Evolutionary conservation across 2,113 vertebrate genomes (phyloP).

Genomic region (Pomatostomus ruficeps): DNA sequence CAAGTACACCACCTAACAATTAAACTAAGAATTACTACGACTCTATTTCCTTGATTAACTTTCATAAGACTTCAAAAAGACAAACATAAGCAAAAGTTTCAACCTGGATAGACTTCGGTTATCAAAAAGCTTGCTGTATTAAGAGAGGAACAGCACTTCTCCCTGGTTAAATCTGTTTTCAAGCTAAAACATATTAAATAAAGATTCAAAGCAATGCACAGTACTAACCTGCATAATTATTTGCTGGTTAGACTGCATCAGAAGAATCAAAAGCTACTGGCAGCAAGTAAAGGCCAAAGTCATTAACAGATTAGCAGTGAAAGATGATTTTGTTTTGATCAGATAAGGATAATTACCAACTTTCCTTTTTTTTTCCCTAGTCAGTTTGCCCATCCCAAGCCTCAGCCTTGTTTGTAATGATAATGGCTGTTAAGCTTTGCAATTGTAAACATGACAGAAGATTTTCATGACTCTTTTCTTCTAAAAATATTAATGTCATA

Average conservation of each 20-base stretch:
- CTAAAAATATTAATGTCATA: not conserved
- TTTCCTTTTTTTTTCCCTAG: not conserved
- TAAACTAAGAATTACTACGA: not conserved
- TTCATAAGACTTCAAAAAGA: not conserved
- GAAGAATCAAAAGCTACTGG: not conserved
- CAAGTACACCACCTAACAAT: not conserved
- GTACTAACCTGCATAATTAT: not conserved
- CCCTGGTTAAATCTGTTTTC: not conserved
- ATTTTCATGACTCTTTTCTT: not conserved
- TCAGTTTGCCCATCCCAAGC: not conserved
- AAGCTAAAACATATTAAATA: not conserved
- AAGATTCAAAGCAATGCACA: not conserved
- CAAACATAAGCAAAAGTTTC: not conserved
- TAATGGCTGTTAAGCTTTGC: not conserved
- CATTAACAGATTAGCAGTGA: not conserved
- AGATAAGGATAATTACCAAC: not conserved
- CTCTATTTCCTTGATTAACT: not conserved
- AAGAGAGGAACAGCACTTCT: not conserved
- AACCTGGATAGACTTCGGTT: not conserved
- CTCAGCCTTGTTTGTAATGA: not conserved
- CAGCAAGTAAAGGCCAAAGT: not conserved
- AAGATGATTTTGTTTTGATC: not conserved
- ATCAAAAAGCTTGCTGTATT: not conserved
- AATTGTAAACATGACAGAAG: not conserved
- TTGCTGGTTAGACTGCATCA: not conserved